Evolutionary conservation across 2,113 vertebrate genomes (phyloP), one percentile per base, ranked within the genome.

Genomic region (Erinaceus europaeus): DNA sequence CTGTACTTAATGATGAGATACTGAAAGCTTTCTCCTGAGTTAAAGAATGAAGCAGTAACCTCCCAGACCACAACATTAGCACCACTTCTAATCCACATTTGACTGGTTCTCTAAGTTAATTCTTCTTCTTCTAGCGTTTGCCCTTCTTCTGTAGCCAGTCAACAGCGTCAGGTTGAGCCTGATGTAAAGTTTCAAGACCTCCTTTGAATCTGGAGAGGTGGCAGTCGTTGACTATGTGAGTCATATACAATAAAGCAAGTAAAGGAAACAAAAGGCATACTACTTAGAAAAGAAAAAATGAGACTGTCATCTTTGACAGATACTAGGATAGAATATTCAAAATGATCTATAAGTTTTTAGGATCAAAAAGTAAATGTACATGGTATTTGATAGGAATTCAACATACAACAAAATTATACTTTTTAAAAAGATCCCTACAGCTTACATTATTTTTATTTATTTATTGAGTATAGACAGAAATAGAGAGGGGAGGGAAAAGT

Each of bases 301-400:
- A 83, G 53, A 72, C 32, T 20, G 34, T 48, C 18, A 86, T 73
- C 6, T 61, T 65, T n/a, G 42, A 44, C 12, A 69, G 53, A 20
- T 46, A 69, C 42, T 9, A 72, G 7, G 65, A 82, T 14, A 80
- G 42, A 83, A 89, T 90, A 69, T 77, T 21, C 36, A 77, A 78
- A 78, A 55, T 44, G 48, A 90, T 46, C 50, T 53, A 67, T 65
- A 61, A 79, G 38, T 9, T 74, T 85, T 59, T 69, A 69, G n/a
- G 77, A 87, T 71, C 21, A 64, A 27, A 44, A 86, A 55, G 21
- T 46, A 65, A 55, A 44, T 79, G 86, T 53, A 76, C n/a, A 53
- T 89, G 50, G 50, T 85, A 67, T 86, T 62, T 76, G 34, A 61
- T 32, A 52, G 4, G 40, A 0, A 68, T 25, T 64, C 25, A 78